Conservation (phyloP, 2,797 vertebrate genomes). For the Sarcophilus harrisii region DNA sequence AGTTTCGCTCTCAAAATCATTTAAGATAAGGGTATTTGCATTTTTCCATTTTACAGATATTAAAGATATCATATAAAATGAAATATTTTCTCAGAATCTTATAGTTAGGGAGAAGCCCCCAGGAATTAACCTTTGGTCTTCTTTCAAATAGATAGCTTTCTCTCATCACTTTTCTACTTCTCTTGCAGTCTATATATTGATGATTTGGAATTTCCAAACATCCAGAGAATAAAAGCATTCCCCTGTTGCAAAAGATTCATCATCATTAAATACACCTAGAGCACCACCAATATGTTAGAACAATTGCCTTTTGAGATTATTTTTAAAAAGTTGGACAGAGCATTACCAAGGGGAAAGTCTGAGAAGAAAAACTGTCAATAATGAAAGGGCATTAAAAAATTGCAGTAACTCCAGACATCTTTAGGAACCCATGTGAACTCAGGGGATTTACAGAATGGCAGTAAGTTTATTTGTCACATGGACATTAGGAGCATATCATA, state of each 20-base stretch:
- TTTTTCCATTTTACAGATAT: conserved; percentile 52
- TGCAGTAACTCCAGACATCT: not conserved
- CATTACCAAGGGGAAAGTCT: not conserved
- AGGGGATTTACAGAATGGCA: not conserved
- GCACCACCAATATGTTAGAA: not conserved
- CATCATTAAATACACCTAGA: not conserved
- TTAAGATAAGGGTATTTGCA: conserved; percentile 29
- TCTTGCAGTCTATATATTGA: not conserved
- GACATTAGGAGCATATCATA: too few relatives aligned
- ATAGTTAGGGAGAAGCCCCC: conserved; percentile 21
- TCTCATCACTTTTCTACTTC: not conserved
- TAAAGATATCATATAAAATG: not conserved
- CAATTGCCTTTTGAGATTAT: not conserved
- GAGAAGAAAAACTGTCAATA: not conserved
- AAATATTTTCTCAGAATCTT: conserved; percentile 24
- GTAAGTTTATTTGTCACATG: not conserved
- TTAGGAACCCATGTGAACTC: not conserved
- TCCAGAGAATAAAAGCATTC: not conserved
- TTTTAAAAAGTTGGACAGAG: not conserved
- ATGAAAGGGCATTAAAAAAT: not conserved
- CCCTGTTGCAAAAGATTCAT: not conserved
- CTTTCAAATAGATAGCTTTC: not conserved
- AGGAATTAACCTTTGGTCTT: conserved; percentile 25
- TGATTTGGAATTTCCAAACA: not conserved
- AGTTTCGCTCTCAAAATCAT: conserved; percentile 48